These are phyloP conservation scores for Cynodonichthys magdalenae DNA, from an alignment of 2,797 vertebrate genomes.

Conservation along the genomic window DNA sequence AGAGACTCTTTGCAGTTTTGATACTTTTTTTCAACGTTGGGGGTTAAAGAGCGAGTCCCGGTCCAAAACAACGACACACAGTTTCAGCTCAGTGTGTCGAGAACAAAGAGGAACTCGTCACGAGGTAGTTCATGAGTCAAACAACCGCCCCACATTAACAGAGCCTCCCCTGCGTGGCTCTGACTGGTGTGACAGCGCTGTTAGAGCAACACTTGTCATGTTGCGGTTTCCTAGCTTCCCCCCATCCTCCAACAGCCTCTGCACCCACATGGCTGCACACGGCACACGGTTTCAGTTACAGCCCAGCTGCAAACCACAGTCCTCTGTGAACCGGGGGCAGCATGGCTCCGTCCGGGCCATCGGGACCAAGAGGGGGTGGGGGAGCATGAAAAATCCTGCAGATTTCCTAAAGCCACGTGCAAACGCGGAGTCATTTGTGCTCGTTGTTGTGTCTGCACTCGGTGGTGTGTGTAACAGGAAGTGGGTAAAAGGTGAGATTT, in stretches of 20 bases:
- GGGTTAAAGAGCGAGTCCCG: too few relatives aligned
- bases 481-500: slow-evolving; percentile 57
- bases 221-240: slow-evolving; percentile 68
- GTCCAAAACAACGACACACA: too few relatives aligned
- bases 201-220: slow-evolving; percentile 71
- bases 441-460: slow-evolving; percentile 15
- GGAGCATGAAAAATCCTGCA: slow-evolving; percentile 9
- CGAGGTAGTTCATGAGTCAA: slow-evolving; percentile 19
- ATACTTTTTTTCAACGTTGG: too few relatives aligned
- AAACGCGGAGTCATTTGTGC: slow-evolving; percentile 2
- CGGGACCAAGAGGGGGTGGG: background rate
- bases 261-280: slow-evolving; percentile 49
- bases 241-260: slow-evolving; percentile 39
- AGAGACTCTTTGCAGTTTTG: too few relatives aligned
- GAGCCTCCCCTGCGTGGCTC: slow-evolving; percentile 47
- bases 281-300: slow-evolving; percentile 67
- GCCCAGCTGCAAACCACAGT: slow-evolving; percentile 26
- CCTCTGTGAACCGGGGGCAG: slow-evolving; percentile 8
- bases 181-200: slow-evolving; percentile 49
- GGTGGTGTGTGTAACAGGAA: slow-evolving; percentile 58
- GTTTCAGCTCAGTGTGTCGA: background rate
- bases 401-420: slow-evolving; percentile 11
- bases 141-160: slow-evolving; percentile 23
- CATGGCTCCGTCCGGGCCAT: slow-evolving; percentile 7
- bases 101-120: slow-evolving; percentile 46